These are phyloP conservation scores for Plectropomus leopardus DNA, from an alignment of 2,113 vertebrate species.

Conservation along the genomic window DNA sequence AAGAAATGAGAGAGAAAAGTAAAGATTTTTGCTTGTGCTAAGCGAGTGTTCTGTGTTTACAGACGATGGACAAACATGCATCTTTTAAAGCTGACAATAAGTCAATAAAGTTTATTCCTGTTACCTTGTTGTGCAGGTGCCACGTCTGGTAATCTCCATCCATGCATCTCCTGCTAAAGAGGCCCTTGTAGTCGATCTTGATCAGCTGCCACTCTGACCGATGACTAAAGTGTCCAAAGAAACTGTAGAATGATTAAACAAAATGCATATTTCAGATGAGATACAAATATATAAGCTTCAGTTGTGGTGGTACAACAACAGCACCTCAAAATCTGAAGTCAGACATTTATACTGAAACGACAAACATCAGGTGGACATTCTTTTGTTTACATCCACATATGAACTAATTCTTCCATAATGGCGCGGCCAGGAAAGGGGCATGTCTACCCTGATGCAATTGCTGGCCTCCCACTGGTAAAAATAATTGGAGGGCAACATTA, in stretches of 20 bases:
- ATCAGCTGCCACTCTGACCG: slow-evolving; percentile 97
- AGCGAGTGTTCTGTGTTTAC: slow-evolving; percentile 23
- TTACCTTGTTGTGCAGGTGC: slow-evolving; percentile 95
- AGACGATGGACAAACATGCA: slow-evolving; percentile 26
- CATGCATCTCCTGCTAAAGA: slow-evolving; percentile 90
- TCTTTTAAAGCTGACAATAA: slow-evolving; percentile 37
- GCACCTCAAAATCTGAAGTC: background rate
- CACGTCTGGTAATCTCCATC: slow-evolving; percentile 96
- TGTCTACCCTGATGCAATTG: too few species aligned
- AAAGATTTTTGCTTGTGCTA: background rate
- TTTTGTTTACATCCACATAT: slow-evolving; percentile 41
- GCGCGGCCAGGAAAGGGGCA: too few species aligned
- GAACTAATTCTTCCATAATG: slow-evolving; percentile 2
- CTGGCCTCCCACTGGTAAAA: too few species aligned
- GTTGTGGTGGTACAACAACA: slow-evolving; percentile 4
- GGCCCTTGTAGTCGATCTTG: slow-evolving; percentile 95
- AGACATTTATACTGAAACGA: slow-evolving; percentile 7
- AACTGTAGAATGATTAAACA: slow-evolving; percentile 64
- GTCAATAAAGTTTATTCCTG: slow-evolving; percentile 52
- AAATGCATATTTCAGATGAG: slow-evolving; percentile 27
- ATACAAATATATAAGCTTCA: background rate
- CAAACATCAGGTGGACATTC: slow-evolving; percentile 13
- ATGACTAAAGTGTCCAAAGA: slow-evolving; percentile 96
- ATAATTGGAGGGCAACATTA: too few species aligned
- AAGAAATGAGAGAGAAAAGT: background rate